phyloP scores from a whole-genome alignment of 2,797 vertebrate genomes.

The Bradypodion ventrale region DNA sequence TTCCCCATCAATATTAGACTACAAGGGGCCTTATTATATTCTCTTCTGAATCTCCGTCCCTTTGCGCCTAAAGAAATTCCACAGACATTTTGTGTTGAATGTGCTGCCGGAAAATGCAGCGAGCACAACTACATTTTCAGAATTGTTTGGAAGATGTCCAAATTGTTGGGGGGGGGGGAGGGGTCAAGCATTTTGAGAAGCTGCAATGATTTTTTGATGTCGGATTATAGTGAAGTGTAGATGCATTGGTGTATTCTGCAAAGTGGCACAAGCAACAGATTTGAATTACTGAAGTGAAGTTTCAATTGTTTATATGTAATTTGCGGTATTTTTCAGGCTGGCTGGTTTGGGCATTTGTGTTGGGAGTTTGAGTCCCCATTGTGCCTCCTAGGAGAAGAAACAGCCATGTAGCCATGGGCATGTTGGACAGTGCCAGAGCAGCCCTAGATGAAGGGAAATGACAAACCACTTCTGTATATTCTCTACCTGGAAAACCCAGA shows the following conservation, averaged over 20 bases:
- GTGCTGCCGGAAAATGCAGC: not conserved
- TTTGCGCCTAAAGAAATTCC: not conserved
- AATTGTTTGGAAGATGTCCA: constrained; percentile 1
- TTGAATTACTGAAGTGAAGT: not conserved
- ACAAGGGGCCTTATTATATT: constrained; percentile 19
- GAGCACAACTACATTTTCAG: not conserved
- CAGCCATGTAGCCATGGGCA: too few species aligned
- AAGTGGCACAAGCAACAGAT: not conserved
- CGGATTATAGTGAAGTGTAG: not conserved
- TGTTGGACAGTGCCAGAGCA: too few species aligned
- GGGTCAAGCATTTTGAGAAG: not conserved
- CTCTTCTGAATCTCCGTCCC: not conserved
- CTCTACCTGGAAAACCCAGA: too few species aligned
- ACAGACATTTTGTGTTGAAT: constrained; percentile 31
- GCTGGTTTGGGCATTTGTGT: too few species aligned
- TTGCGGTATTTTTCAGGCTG: too few species aligned
- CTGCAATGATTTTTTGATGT: not conserved
- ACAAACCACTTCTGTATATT: too few species aligned
- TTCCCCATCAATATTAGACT: not conserved
- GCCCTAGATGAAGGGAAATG: too few species aligned
- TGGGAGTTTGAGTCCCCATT: too few species aligned
- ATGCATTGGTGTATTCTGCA: not conserved
- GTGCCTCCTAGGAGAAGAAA: too few species aligned
- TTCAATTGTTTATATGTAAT: not conserved
- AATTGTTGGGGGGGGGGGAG: not conserved